Evolutionary conservation across 2,797 vertebrate genomes (phyloP).

Genomic region (Serranus cabrilla): DNA sequence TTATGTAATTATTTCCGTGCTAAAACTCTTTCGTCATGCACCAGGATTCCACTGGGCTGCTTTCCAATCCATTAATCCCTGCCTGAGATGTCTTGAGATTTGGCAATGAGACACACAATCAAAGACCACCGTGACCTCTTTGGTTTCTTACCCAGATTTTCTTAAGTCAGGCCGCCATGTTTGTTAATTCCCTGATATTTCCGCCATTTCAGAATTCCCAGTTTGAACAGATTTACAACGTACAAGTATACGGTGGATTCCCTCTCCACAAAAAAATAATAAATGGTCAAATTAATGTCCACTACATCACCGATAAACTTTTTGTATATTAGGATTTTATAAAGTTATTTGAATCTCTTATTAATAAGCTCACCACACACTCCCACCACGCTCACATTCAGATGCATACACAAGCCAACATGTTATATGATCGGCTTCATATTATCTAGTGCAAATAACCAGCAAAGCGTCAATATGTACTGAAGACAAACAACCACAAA

Average conservation of each 20-base stretch:
- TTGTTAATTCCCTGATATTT: conserved; percentile 78
- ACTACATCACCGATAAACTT: conserved; percentile 53
- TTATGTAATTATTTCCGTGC: conserved; percentile 56
- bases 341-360: conserved; percentile 54
- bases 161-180: conserved; percentile 58
- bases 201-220: conserved; percentile 61
- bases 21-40: conserved; percentile 49
- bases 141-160: conserved; percentile 48
- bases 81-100: conserved; percentile 83
- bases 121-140: conserved; percentile 53
- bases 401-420: conserved; percentile 67
- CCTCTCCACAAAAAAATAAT: conserved; percentile 80
- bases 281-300: conserved; percentile 68
- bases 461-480: conserved; percentile 79
- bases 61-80: conserved; percentile 60
- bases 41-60: conserved; percentile 58
- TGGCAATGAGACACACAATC: conserved; percentile 68
- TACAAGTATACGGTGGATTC: conserved; percentile 59
- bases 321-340: conserved; percentile 65
- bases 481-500: conserved; percentile 62
- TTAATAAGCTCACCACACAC: conserved; percentile 44
- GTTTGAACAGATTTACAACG: conserved; percentile 68
- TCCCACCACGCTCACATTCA: conserved; percentile 64
- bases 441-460: conserved; percentile 87
- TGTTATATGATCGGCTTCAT: conserved; percentile 73